phyloP scores from a whole-genome alignment of 2,888 invertebrate genomes.

The Phalangium opilio region DNA sequence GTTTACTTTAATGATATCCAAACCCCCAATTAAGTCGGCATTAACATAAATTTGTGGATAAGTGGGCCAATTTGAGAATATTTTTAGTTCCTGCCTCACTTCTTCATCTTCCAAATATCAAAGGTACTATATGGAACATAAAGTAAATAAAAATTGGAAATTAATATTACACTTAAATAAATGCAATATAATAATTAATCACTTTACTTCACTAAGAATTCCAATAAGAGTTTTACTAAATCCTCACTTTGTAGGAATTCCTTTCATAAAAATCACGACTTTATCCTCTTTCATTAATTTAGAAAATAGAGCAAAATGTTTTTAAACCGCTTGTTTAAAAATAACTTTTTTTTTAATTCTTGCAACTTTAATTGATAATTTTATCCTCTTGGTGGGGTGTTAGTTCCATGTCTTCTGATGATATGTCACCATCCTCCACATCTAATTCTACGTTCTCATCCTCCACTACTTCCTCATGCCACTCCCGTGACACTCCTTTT shows the following conservation, averaged over 20 bases:
- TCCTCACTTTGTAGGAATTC: slow-evolving; percentile 38
- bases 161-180: too few species aligned
- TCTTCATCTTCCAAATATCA: slow-evolving; percentile 77
- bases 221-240: background rate
- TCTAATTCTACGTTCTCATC: too few species aligned
- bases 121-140: slow-evolving; percentile 50
- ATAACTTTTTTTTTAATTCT: too few species aligned
- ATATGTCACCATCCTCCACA: too few species aligned
- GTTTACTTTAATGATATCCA: slow-evolving; percentile 63
- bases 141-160: background rate
- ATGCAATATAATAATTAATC: too few species aligned
- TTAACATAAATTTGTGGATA: slow-evolving; percentile 82
- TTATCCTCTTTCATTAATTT: slow-evolving; percentile 33
- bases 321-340: too few species aligned
- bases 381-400: too few species aligned
- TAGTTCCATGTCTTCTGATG: too few species aligned
- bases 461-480: too few species aligned
- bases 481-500: too few species aligned
- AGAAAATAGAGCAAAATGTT: too few species aligned
- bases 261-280: slow-evolving; percentile 43
- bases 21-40: slow-evolving; percentile 70
- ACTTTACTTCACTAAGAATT: background rate
- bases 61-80: slow-evolving; percentile 82
- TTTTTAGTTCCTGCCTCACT: slow-evolving; percentile 76
- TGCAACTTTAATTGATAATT: too few species aligned